Conservation (phyloP, 2,888 invertebrate genomes). For the Gymnoscelis rufifasciata region DNA sequence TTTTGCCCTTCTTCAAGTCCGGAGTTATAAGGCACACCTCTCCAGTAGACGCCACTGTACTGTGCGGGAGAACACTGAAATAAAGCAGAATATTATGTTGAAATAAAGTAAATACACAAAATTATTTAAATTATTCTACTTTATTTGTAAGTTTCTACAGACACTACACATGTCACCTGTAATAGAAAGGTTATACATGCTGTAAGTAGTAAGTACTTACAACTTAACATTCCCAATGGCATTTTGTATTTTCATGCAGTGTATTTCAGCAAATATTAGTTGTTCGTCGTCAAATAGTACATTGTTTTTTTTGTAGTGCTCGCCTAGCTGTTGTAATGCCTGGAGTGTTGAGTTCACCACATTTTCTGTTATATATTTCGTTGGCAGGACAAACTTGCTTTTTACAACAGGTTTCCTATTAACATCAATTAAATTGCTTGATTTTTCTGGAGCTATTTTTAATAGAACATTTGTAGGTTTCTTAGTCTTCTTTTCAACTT, state of each 20-base stretch:
- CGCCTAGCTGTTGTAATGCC: conserved; percentile 51
- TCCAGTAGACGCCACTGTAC: conserved; percentile 80
- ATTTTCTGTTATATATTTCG: conserved; percentile 49
- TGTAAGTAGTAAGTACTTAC: conserved; percentile 61
- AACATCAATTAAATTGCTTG: conserved; percentile 12
- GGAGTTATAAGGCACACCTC: conserved; percentile 89
- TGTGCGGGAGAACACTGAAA: conserved; percentile 73
- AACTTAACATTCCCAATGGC: conserved; percentile 80
- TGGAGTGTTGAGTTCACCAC: conserved; percentile 48
- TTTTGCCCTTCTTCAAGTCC: conserved; percentile 85
- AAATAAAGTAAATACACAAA: too few relatives aligned
- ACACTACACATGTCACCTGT: not conserved
- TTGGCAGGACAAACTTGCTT: conserved; percentile 54
- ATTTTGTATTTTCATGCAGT: conserved; percentile 82
- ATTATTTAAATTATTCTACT: too few relatives aligned
- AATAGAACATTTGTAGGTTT: conserved; percentile 1
- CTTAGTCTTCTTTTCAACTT: conserved; percentile 16
- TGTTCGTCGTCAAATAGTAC: conserved; percentile 78
- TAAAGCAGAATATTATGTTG: too few relatives aligned
- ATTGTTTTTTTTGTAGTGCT: conserved; percentile 54
- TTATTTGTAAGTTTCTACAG: too few relatives aligned
- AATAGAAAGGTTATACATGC: not conserved
- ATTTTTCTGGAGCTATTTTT: conserved; percentile 3
- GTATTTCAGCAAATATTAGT: conserved; percentile 80
- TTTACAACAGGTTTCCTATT: conserved; percentile 35